These are phyloP conservation scores for Lutjanus erythropterus DNA, from an alignment of 2,113 vertebrate species.

Conservation along the genomic window DNA sequence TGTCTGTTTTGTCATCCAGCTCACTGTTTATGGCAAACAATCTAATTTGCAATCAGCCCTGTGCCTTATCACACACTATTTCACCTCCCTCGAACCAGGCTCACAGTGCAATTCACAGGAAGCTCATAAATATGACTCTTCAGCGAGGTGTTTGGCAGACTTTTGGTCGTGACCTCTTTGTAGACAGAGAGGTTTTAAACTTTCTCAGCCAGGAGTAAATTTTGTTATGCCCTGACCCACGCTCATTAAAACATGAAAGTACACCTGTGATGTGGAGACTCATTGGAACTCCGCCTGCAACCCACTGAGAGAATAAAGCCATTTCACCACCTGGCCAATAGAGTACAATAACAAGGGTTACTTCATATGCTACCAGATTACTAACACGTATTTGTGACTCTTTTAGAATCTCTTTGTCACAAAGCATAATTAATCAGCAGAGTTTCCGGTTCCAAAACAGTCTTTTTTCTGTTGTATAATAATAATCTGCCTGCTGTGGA, in stretches of 20 bases:
- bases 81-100: constrained; percentile 41
- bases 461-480: not conserved
- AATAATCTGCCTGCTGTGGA: not conserved
- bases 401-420: constrained; percentile 18
- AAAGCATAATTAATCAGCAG: constrained; percentile 16
- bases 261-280: constrained; percentile 43
- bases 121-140: constrained; percentile 59
- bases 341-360: constrained; percentile 15
- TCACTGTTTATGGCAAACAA: constrained; percentile 47
- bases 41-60: constrained; percentile 55
- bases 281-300: constrained; percentile 24
- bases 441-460: constrained; percentile 1
- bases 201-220: constrained; percentile 39
- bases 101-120: constrained; percentile 45
- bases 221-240: constrained; percentile 39
- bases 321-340: constrained; percentile 36
- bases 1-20: constrained; percentile 18
- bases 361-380: constrained; percentile 15
- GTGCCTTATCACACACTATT: constrained; percentile 29
- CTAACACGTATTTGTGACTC: constrained; percentile 9
- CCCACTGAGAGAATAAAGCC: constrained; percentile 9
- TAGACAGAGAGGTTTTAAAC: constrained; percentile 31
- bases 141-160: constrained; percentile 39
- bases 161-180: constrained; percentile 50
- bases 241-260: constrained; percentile 62